Evolutionary conservation across 2,888 invertebrate species (phyloP).

Genomic region (Thereva unica): DNA sequence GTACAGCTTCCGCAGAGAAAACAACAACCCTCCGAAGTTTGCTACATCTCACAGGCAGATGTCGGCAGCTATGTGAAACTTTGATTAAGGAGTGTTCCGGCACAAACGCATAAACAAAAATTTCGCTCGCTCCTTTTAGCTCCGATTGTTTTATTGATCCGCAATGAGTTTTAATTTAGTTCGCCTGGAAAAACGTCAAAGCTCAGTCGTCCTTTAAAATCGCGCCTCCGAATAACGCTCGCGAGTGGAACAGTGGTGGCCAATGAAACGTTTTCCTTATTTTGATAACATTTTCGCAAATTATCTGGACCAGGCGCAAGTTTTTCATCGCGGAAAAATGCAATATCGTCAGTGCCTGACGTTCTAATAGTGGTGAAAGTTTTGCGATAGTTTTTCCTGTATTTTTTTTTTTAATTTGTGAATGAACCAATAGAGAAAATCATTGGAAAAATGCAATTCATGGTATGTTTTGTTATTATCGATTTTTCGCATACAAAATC

Average conservation of each 20-base stretch:
- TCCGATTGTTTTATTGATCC: constrained; percentile 43
- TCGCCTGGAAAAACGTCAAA: constrained; percentile 40
- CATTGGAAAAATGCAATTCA: constrained; percentile 22
- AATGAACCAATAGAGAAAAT: too few species aligned
- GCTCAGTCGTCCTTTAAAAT: constrained; percentile 37
- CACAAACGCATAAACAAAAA: constrained; percentile 36
- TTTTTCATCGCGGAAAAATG: neutral
- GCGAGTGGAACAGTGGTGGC: constrained; percentile 9
- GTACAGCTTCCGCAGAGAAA: too few species aligned
- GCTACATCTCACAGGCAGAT: too few species aligned
- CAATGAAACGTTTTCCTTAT: constrained; percentile 6
- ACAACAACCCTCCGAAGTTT: too few species aligned
- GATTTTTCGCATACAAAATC: neutral
- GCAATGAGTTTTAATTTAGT: constrained; percentile 42
- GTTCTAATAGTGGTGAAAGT: too few species aligned
- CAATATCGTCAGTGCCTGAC: too few species aligned
- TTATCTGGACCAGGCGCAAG: neutral
- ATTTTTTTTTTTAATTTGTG: too few species aligned
- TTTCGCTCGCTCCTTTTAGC: constrained; percentile 21
- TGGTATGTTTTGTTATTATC: constrained; percentile 25
- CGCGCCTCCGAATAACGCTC: neutral
- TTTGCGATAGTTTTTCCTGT: too few species aligned
- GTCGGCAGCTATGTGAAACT: neutral
- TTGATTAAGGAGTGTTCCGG: constrained; percentile 26
- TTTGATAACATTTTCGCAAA: too few species aligned